phyloP scores from a whole-genome alignment of 2,797 vertebrate species.

The Macrochelys suwanniensis region DNA sequence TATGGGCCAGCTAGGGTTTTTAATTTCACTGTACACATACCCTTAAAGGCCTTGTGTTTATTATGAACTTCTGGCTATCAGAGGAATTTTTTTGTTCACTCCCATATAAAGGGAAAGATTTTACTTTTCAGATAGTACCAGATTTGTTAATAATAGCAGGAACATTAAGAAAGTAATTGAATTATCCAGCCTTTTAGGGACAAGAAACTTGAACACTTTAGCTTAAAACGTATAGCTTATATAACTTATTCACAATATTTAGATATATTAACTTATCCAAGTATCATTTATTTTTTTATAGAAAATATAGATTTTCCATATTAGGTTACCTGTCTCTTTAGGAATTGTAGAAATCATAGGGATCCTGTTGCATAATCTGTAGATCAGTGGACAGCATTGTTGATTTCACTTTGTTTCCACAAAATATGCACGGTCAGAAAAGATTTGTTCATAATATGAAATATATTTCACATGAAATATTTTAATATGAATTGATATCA shows the following conservation, averaged over 20 bases:
- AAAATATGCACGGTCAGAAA: neutral
- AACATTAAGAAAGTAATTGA: neutral
- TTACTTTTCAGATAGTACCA: neutral
- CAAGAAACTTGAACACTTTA: neutral
- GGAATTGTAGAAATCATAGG: slow-evolving; percentile 39
- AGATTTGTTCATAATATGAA: neutral
- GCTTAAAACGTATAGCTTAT: neutral
- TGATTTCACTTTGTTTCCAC: neutral
- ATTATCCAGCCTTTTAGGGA: neutral
- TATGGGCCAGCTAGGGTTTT: neutral
- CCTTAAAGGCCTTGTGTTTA: neutral
- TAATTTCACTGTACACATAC: neutral
- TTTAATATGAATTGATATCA: neutral
- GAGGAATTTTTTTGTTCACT: no score
- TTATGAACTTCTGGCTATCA: no score
- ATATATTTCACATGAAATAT: neutral
- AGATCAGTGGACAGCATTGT: neutral
- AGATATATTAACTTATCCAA: neutral
- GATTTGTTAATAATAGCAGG: neutral
- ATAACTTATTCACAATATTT: neutral
- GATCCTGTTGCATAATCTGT: neutral
- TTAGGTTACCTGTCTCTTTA: neutral
- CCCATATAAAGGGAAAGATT: no score
- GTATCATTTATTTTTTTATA: neutral
- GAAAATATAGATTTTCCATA: neutral